These are phyloP conservation scores for Sarcophaga subvicina DNA, from an alignment of 2,888 invertebrate genomes.

Conservation along the genomic window DNA sequence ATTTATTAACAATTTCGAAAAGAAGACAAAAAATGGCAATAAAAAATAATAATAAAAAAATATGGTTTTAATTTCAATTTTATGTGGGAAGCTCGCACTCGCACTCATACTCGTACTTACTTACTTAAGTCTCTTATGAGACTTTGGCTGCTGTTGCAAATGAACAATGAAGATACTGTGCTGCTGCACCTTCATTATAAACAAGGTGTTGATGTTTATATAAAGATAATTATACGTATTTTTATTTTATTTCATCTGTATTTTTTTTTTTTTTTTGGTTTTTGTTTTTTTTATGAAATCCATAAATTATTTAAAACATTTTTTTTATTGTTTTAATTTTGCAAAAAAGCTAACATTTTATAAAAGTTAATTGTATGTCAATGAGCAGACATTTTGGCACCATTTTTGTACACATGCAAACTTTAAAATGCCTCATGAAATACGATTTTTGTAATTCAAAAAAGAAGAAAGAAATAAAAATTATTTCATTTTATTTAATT, in stretches of 20 bases:
- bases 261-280: constrained; percentile 1
- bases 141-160: constrained; percentile 4
- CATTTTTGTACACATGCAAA: constrained; percentile 55
- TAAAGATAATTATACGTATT: constrained; percentile 60
- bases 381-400: constrained; percentile 63
- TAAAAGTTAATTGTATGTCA: constrained; percentile 65
- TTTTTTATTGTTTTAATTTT: constrained; percentile 11
- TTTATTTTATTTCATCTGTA: constrained; percentile 19
- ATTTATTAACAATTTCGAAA: constrained; percentile 58
- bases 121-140: constrained; percentile 20
- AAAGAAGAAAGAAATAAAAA: background rate
- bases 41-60: constrained; percentile 19
- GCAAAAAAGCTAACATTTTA: constrained; percentile 47
- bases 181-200: constrained; percentile 63
- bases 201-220: constrained; percentile 66
- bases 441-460: too few relatives aligned
- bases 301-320: constrained; percentile 61
- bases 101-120: constrained; percentile 26
- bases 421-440: background rate
- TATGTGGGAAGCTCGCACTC: constrained; percentile 65
- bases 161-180: constrained; percentile 35
- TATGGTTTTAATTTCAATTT: constrained; percentile 45
- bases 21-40: constrained; percentile 24
- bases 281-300: constrained; percentile 25
- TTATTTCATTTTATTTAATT: too few relatives aligned